Evolutionary conservation across 2,888 invertebrate genomes (phyloP).

Genomic region (Galeruca laticollis): DNA sequence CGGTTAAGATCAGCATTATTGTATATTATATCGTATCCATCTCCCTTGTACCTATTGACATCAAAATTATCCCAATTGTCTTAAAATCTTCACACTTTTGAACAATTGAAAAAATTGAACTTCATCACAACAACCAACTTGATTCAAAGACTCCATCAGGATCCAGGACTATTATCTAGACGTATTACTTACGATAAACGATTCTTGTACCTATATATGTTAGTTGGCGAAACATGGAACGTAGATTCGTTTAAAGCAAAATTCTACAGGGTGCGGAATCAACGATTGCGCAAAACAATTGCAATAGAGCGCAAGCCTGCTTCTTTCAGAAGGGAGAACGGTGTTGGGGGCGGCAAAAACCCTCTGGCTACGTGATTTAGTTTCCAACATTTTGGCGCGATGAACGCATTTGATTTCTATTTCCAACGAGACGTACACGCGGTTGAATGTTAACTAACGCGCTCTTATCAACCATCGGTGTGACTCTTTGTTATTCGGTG

Average conservation of each 20-base stretch:
- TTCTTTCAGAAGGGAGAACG: slow-evolving; percentile 58
- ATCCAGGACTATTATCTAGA: slow-evolving; percentile 16
- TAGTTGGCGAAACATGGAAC: slow-evolving; percentile 54
- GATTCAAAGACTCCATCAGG: neutral
- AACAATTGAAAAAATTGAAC: no score
- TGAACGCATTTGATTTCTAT: slow-evolving; percentile 55
- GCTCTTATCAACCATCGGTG: slow-evolving; percentile 21
- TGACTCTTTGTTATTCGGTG: slow-evolving; percentile 22
- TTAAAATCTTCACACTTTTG: no score
- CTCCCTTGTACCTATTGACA: no score
- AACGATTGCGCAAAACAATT: slow-evolving; percentile 39
- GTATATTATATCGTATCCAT: no score
- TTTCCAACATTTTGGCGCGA: slow-evolving; percentile 61
- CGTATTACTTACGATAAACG: slow-evolving; percentile 53
- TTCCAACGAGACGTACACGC: slow-evolving; percentile 50
- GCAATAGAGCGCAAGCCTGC: slow-evolving; percentile 63
- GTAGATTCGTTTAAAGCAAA: slow-evolving; percentile 54
- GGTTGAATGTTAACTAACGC: slow-evolving; percentile 46
- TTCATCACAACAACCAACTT: neutral
- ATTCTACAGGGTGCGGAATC: slow-evolving; percentile 51
- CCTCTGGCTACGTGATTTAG: slow-evolving; percentile 65
- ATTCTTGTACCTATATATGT: slow-evolving; percentile 51
- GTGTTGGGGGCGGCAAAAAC: slow-evolving; percentile 63
- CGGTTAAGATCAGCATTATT: no score
- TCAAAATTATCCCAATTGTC: no score